phyloP scores from a whole-genome alignment of 2,888 invertebrate species.

The Dynastes grantii region DNA sequence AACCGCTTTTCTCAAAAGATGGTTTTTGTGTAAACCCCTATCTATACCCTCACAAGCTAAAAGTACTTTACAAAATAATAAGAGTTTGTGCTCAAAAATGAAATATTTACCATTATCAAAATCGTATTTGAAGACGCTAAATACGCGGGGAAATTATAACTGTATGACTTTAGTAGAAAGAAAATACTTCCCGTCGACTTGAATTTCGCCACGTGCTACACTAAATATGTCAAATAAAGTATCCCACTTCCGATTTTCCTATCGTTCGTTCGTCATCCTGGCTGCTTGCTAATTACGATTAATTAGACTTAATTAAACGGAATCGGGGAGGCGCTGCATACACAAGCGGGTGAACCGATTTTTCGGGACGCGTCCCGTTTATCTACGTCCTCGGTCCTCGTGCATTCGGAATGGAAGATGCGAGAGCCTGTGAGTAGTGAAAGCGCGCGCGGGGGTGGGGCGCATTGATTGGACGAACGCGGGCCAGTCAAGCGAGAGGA shows the following conservation, averaged over 20 bases:
- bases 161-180: not conserved
- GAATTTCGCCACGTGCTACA: not conserved
- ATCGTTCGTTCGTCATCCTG: not conserved
- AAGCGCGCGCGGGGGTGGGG: slow-evolving; percentile 62
- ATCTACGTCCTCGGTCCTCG: slow-evolving; percentile 18
- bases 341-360: slow-evolving; percentile 25
- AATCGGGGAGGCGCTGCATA: not conserved
- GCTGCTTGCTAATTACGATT: slow-evolving; percentile 36
- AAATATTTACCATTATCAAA: not conserved
- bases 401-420: slow-evolving; percentile 48
- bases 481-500: slow-evolving; percentile 71
- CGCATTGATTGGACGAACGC: slow-evolving; percentile 71
- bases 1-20: not conserved
- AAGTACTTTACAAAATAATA: no score
- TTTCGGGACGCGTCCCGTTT: slow-evolving; percentile 27
- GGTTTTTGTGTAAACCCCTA: not conserved
- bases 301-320: slow-evolving; percentile 48
- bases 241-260: slow-evolving; percentile 1
- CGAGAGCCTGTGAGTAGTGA: not conserved
- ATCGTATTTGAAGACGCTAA: not conserved
- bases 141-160: not conserved
- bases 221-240: not conserved
- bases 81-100: no score
- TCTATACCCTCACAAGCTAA: not conserved
- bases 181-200: no score